phyloP scores from a whole-genome alignment of 2,113 vertebrate genomes.

The Gavialis gangeticus region DNA sequence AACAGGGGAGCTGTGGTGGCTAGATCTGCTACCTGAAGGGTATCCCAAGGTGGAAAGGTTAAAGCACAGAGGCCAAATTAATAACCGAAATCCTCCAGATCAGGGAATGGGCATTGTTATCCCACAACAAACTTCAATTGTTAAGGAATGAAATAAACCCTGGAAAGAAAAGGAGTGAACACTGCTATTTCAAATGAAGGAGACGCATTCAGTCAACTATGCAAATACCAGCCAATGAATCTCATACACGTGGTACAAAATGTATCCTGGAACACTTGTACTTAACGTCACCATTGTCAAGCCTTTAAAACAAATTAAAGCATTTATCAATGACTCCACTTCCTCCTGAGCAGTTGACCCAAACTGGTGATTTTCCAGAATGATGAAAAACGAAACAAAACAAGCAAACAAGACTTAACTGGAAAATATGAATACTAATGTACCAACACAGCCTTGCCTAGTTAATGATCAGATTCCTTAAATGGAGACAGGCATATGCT shows the following conservation, averaged over 20 bases:
- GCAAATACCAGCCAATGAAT: rapidly evolving
- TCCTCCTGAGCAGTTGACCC: not conserved
- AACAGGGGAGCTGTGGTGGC: not conserved
- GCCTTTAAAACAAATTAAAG: not conserved
- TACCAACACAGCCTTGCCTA: not conserved
- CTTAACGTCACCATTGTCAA: not conserved
- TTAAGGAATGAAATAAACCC: not conserved
- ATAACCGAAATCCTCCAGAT: not conserved
- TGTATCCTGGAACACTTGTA: not conserved
- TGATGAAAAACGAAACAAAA: not conserved
- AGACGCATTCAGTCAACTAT: not conserved
- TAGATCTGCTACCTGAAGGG: not conserved
- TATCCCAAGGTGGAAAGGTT: not conserved
- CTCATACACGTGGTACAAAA: not conserved
- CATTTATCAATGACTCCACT: not conserved
- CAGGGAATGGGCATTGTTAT: not conserved
- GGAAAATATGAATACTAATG: not conserved
- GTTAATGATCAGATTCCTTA: not conserved
- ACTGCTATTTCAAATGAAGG: not conserved
- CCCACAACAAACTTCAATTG: not conserved
- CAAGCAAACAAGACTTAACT: not conserved
- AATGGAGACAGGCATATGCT: not conserved
- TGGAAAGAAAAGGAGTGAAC: not conserved
- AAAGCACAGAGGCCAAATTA: not conserved
- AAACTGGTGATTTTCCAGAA: not conserved